Conservation (phyloP, 2,888 invertebrate species). For the Eupithecia dodoneata region DNA sequence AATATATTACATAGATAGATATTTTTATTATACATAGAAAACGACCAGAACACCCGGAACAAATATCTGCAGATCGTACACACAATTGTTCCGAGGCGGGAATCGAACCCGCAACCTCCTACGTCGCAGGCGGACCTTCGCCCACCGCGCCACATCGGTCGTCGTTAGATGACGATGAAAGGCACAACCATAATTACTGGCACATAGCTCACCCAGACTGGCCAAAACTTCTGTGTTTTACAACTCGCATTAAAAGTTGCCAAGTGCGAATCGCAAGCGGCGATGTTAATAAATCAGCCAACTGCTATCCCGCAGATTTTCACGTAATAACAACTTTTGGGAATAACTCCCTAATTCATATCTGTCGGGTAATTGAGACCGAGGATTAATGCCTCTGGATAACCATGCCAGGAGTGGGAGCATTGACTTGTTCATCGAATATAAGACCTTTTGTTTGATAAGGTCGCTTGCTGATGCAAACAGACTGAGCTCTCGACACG, state of each 20-base stretch:
- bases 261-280: constrained; percentile 47
- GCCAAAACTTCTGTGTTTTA: constrained; percentile 30
- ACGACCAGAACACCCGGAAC: no score
- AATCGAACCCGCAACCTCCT: no score
- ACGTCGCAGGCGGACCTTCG: no score
- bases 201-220: constrained; percentile 24
- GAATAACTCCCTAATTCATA: constrained; percentile 39
- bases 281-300: constrained; percentile 66
- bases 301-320: constrained; percentile 61
- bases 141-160: no score
- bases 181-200: neutral
- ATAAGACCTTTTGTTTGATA: neutral
- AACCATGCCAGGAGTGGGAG: neutral
- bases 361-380: constrained; percentile 35
- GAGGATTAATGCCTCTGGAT: constrained; percentile 28
- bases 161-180: neutral
- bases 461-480: neutral
- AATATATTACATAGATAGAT: no score
- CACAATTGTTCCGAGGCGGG: no score
- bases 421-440: constrained; percentile 6
- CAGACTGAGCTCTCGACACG: neutral
- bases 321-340: constrained; percentile 61
- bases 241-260: constrained; percentile 40
- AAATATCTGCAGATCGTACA: no score
- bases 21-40: no score